Evolutionary conservation across 2,888 invertebrate species (phyloP), one percentile per base, ranked within the genome.

Genomic region (Plebejus argus): DNA sequence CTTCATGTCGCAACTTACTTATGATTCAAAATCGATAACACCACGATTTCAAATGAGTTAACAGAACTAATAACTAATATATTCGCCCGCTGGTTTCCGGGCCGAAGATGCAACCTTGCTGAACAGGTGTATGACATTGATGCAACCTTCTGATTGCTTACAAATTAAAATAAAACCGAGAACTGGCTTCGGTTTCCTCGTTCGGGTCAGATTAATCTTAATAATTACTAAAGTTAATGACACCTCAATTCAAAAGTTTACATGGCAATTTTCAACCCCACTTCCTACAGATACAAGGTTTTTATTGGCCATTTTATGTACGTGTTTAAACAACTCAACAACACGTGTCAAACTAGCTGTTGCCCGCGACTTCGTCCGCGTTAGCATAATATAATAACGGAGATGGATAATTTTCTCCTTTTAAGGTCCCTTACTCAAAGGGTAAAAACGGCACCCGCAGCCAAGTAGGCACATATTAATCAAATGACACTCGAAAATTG

Each of bases 121-220:
- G 10, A 74, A 28, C 45, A 45, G 28, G 23, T 45, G 49, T 28
- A 53, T 49, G 74, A 74, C 74, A 45, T 53, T 74, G 74, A 28
- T 74, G 7, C 49, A 53, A 74, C 74, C 74, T 74, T 74, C 23
- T 23, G 7, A 49, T 74, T 28, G 53, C 53, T 74, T 49, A 49
- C 74, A 74, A 28, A 74, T 74, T 74, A 53, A 72, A 70, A 71
- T 71, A 7, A 23, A 74, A 53, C 74, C 45, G 72, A 45, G 10
- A 18, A 35, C 35, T 12, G 39, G 10, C 8, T 53, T 7, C 8
- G 18, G 23, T 53, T 49, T 20, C 74, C 53, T 49, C 28, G 74
- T 23, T 23, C 23, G 53, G 28, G 23, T 20, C 35, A 71, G 20
- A 45, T 72, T 45, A 45, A 15, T 72, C 12, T 20, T 72, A 23